Percentiles rank a stretch among this genome's conserved stretches.
Evolutionary conservation across 1,140 invertebrate genomes (phyloP).

Genomic region (Coptotermes formosanus): DNA sequence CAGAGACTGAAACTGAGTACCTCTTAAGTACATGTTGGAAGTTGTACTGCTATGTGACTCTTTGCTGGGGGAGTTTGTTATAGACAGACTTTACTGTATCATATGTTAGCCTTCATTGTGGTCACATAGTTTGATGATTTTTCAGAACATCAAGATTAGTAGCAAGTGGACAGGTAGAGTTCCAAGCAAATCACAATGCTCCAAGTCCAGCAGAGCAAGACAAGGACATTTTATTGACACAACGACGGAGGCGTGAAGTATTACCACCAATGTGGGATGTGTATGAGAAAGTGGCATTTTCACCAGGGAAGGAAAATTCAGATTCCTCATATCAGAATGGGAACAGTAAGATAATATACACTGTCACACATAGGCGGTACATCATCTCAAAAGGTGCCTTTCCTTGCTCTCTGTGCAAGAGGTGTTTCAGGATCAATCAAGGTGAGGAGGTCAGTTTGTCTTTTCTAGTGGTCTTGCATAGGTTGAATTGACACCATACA

Average conservation of each 20-base stretch:
- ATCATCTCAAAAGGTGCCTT: constrained; percentile 42
- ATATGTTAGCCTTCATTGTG: not conserved
- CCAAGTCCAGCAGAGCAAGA: constrained; percentile 32
- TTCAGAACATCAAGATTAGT: constrained; percentile 20
- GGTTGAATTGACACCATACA: too few species aligned
- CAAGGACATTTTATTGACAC: constrained; percentile 39
- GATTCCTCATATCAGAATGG: not conserved
- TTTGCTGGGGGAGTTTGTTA: too few species aligned
- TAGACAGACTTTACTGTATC: too few species aligned
- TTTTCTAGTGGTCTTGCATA: too few species aligned
- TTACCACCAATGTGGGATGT: constrained; percentile 43
- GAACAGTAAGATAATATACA: not conserved
- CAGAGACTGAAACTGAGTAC: too few species aligned
- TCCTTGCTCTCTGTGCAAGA: constrained; percentile 41
- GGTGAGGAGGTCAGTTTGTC: constrained; percentile 35
- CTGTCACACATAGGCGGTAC: constrained; percentile 34
- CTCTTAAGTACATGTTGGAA: too few species aligned
- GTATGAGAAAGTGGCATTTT: constrained; percentile 38
- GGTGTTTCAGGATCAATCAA: constrained; percentile 41
- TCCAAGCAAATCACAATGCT: not conserved
- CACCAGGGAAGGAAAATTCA: constrained; percentile 20
- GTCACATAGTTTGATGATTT: not conserved
- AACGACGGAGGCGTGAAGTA: constrained; percentile 38
- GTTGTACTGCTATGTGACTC: too few species aligned
- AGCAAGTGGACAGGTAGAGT: constrained; percentile 1